Percentiles rank a stretch among this genome's conserved stretches.
These are phyloP conservation scores for Salmo trutta DNA, from an alignment of 2,797 vertebrate genomes.

Conservation along the genomic window DNA sequence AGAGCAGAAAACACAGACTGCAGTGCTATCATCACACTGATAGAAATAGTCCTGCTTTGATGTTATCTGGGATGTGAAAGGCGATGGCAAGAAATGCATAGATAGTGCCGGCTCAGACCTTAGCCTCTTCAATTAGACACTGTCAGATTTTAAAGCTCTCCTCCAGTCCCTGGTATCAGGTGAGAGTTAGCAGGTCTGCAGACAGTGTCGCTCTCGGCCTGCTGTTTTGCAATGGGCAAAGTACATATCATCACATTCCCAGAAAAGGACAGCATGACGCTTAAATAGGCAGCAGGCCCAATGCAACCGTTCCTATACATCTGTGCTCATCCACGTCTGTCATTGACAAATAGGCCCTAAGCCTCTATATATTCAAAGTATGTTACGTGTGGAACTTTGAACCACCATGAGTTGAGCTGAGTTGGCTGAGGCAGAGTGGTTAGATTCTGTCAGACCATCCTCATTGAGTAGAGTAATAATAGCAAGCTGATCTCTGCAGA, in stretches of 20 bases:
- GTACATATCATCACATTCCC: conserved; percentile 31
- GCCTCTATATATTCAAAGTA: conserved; percentile 21
- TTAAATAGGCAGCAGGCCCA: conserved; percentile 9
- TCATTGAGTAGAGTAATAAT: conserved; percentile 54
- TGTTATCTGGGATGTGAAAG: conserved; percentile 59
- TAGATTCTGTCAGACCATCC: conserved; percentile 29
- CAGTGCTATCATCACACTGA: conserved; percentile 62
- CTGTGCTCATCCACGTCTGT: neutral
- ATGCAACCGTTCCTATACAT: conserved; percentile 11
- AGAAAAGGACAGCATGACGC: conserved; percentile 22
- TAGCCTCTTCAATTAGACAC: conserved; percentile 50
- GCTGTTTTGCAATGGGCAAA: conserved; percentile 11
- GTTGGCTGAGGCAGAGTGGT: conserved; percentile 26
- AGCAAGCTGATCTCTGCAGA: conserved; percentile 44
- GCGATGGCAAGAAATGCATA: conserved; percentile 45
- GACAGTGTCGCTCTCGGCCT: conserved; percentile 10
- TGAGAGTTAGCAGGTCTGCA: conserved; percentile 30
- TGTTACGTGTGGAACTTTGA: conserved; percentile 31
- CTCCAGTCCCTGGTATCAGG: conserved; percentile 44
- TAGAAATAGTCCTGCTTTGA: conserved; percentile 75
- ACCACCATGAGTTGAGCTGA: neutral
- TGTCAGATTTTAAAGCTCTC: conserved; percentile 24
- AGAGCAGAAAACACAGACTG: conserved; percentile 33
- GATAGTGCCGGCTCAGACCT: conserved; percentile 41
- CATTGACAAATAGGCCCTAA: conserved; percentile 4